Conservation (phyloP, 2,113 vertebrate species). For the Pipra filicauda region DNA sequence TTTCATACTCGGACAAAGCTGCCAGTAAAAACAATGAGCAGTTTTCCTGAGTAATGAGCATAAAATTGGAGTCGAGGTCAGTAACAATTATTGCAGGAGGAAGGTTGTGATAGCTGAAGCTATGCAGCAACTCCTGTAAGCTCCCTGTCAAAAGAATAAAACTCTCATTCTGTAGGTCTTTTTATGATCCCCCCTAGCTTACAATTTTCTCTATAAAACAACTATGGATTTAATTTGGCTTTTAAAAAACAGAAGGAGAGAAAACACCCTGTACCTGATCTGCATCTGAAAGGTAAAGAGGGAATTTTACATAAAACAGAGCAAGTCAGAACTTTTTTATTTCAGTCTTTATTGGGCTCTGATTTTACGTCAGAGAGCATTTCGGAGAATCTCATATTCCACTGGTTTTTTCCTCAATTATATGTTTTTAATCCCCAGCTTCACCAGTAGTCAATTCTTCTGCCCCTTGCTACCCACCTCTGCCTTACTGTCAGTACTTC, state of each 20-base stretch:
- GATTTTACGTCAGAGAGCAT: neutral
- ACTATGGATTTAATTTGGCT: neutral
- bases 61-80: conserved; percentile 31
- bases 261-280: neutral
- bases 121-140: neutral
- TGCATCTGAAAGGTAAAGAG: conserved; percentile 14
- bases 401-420: neutral
- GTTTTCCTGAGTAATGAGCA: conserved; percentile 27
- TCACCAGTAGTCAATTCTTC: neutral
- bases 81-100: conserved; percentile 34
- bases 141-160: neutral
- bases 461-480: conserved; percentile 17
- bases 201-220: conserved; percentile 44
- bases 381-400: conserved; percentile 2
- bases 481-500: conserved; percentile 53
- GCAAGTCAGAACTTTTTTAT: conserved; percentile 39
- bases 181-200: conserved; percentile 29
- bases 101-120: neutral
- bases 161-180: conserved; percentile 16
- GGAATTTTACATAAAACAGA: conserved; percentile 8
- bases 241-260: conserved; percentile 38
- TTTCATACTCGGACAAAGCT: neutral
- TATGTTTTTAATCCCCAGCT: neutral
- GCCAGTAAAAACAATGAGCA: conserved; percentile 42
- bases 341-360: neutral